Evolutionary conservation across 2,113 vertebrate genomes (phyloP).

Genomic region (Anseranas semipalmata): DNA sequence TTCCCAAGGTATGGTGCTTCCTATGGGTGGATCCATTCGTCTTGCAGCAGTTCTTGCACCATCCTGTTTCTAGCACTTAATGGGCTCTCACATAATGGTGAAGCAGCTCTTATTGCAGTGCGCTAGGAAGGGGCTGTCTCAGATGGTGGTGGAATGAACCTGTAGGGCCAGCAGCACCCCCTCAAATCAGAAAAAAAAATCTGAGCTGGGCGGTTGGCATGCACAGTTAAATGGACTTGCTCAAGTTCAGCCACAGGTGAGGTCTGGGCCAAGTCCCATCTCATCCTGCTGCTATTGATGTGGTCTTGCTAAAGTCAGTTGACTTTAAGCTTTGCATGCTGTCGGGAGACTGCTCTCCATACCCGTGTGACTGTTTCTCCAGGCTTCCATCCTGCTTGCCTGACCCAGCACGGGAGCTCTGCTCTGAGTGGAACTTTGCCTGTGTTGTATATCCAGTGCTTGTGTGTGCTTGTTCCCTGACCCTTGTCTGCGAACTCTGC

Average conservation of each 20-base stretch:
- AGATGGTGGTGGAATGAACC: not conserved
- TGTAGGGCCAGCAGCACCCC: not conserved
- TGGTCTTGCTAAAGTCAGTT: fast-evolving
- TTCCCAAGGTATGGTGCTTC: conserved; percentile 85
- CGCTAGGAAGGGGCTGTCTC: not conserved
- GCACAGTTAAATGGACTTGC: fast-evolving
- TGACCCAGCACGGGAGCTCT: not conserved
- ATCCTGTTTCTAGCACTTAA: fast-evolving
- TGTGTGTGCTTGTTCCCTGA: fast-evolving
- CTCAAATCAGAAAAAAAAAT: not conserved
- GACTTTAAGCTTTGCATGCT: fast-evolving
- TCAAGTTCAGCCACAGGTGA: not conserved
- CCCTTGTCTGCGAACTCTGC: not conserved
- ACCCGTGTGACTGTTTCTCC: not conserved
- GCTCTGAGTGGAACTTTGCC: not conserved
- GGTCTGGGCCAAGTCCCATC: not conserved
- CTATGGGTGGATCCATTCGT: fast-evolving
- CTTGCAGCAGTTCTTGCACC: not conserved
- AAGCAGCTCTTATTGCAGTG: fast-evolving
- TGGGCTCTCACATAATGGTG: fast-evolving
- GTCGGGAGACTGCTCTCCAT: not conserved
- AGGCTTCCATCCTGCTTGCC: not conserved
- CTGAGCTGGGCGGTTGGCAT: fast-evolving
- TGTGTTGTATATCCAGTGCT: fast-evolving
- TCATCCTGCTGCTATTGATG: not conserved